These are phyloP conservation scores for Diglossa brunneiventris DNA, from an alignment of 2,113 vertebrate genomes.

Conservation along the genomic window DNA sequence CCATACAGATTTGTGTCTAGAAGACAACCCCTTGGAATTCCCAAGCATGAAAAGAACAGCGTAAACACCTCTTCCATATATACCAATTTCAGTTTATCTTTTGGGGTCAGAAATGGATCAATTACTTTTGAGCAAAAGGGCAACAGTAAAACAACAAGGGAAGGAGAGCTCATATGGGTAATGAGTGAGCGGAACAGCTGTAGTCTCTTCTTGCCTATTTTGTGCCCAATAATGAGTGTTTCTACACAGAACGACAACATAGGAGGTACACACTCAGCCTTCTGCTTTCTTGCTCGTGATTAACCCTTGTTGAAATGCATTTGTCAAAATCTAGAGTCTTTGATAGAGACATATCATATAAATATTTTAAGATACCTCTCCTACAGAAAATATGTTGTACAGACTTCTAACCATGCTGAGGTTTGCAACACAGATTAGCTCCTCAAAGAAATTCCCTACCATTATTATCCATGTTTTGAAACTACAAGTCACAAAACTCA, in stretches of 20 bases:
- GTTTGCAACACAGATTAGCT: not conserved
- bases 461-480: not conserved
- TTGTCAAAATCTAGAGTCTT: not conserved
- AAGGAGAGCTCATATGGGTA: not conserved
- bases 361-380: not conserved
- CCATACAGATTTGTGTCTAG: not conserved
- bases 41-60: not conserved
- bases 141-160: not conserved
- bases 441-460: not conserved
- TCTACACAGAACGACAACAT: accelerated
- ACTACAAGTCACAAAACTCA: not conserved
- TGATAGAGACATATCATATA: not conserved
- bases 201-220: not conserved
- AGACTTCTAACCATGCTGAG: not conserved
- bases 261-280: not conserved
- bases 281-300: not conserved
- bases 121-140: not conserved
- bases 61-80: not conserved
- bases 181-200: not conserved
- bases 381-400: not conserved
- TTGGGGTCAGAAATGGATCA: not conserved
- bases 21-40: not conserved
- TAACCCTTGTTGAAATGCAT: not conserved
- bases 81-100: not conserved
- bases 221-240: not conserved